Evolutionary conservation across 2,797 vertebrate genomes (phyloP).

Genomic region (Phoxinus dragarum): DNA sequence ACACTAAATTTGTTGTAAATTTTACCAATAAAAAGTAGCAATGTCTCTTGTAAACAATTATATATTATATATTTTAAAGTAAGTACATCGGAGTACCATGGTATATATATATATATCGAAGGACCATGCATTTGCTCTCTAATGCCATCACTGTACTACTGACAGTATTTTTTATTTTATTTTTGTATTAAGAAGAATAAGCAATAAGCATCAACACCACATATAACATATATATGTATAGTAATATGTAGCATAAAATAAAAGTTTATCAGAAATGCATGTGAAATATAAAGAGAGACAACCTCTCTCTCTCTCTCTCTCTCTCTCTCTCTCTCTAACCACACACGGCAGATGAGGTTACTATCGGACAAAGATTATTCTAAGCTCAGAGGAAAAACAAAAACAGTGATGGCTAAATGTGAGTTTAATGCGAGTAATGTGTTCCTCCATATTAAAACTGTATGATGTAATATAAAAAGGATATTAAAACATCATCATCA

Average conservation of each 20-base stretch:
- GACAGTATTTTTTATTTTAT: no score
- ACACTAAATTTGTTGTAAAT: no score
- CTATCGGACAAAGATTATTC: constrained; percentile 62
- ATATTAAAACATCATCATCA: neutral
- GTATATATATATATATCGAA: neutral
- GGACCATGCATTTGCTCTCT: neutral
- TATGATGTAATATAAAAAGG: neutral
- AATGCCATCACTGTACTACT: neutral
- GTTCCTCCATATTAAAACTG: neutral
- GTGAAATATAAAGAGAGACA: constrained; percentile 38
- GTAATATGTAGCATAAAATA: no score
- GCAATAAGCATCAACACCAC: neutral
- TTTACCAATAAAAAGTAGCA: neutral
- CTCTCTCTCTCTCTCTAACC: constrained; percentile 44
- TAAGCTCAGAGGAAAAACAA: neutral
- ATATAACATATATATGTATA: neutral
- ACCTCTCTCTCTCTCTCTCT: constrained; percentile 53
- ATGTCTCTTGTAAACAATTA: neutral
- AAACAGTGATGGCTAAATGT: constrained; percentile 24
- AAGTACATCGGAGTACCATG: neutral
- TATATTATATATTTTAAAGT: neutral
- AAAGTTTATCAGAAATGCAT: constrained; percentile 13
- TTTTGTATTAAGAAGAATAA: neutral
- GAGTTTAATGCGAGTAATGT: constrained; percentile 22
- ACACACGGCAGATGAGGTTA: constrained; percentile 61